These are phyloP conservation scores for Dysmachus trigonus DNA, from an alignment of 2,888 invertebrate genomes.

Conservation along the genomic window DNA sequence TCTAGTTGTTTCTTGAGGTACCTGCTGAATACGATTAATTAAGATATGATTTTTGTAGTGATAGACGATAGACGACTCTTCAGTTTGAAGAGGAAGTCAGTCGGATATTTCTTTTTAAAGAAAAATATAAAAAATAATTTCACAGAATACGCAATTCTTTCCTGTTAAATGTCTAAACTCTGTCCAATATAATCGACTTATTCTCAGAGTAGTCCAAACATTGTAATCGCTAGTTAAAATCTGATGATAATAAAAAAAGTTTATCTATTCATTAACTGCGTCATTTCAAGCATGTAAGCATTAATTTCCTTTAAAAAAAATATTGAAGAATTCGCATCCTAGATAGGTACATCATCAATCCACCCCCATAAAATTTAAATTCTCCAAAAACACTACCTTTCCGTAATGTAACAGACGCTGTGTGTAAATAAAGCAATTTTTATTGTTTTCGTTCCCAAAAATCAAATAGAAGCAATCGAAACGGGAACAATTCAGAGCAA, in stretches of 20 bases:
- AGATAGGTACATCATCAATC: neutral
- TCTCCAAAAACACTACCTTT: neutral
- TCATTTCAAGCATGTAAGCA: neutral
- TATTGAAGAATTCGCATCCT: neutral
- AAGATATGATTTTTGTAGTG: neutral
- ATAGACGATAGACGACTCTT: neutral
- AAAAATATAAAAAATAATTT: neutral
- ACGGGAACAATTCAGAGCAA: neutral
- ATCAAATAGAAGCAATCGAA: conserved; percentile 23
- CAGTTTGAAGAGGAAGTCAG: neutral
- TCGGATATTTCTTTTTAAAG: neutral
- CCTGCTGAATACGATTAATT: neutral
- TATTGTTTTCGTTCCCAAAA: conserved; percentile 1
- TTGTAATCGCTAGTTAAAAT: neutral
- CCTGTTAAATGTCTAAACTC: neutral
- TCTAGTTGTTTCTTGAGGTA: neutral
- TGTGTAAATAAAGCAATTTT: neutral
- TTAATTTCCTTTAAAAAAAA: neutral
- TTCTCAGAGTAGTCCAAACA: neutral
- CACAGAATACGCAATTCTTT: neutral
- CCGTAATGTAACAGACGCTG: neutral
- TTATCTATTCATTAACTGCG: neutral
- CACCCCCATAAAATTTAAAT: neutral
- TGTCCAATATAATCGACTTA: neutral
- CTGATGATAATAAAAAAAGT: neutral